Evolutionary conservation across 2,888 invertebrate genomes (phyloP).

Genomic region (Metallyticus violacea): DNA sequence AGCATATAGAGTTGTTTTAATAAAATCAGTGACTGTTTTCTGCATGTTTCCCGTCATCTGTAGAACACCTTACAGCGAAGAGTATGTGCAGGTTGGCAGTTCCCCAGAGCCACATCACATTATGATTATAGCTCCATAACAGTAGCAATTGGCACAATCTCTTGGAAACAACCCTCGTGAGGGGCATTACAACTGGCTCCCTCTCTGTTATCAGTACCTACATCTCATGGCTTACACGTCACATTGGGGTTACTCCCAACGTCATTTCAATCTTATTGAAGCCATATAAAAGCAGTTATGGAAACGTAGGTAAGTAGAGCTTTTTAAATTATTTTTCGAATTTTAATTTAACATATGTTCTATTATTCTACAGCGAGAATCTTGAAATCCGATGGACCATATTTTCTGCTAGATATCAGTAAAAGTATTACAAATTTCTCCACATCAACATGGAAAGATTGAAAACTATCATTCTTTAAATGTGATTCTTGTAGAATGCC

Average conservation of each 20-base stretch:
- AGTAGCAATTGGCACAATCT: neutral
- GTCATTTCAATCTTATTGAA: neutral
- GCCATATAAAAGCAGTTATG: too few species aligned
- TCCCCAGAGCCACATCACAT: neutral
- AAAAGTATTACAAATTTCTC: too few species aligned
- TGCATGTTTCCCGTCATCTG: neutral
- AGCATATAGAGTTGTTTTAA: neutral
- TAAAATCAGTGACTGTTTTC: neutral
- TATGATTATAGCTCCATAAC: slow-evolving; percentile 2
- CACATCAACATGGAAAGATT: too few species aligned
- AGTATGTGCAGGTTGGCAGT: neutral
- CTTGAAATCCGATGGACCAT: too few species aligned
- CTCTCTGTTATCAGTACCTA: neutral
- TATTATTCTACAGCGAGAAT: too few species aligned
- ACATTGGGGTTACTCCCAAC: neutral
- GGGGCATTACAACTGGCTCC: neutral
- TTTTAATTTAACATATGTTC: too few species aligned
- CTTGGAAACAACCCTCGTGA: neutral
- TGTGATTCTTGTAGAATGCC: too few species aligned
- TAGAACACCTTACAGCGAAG: neutral
- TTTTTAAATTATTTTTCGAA: too few species aligned
- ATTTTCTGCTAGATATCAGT: too few species aligned
- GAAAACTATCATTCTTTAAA: too few species aligned
- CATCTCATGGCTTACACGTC: neutral
- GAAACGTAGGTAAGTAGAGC: too few species aligned